Conservation (phyloP, 2,113 vertebrate species). For the Ammodramus savannarum region DNA sequence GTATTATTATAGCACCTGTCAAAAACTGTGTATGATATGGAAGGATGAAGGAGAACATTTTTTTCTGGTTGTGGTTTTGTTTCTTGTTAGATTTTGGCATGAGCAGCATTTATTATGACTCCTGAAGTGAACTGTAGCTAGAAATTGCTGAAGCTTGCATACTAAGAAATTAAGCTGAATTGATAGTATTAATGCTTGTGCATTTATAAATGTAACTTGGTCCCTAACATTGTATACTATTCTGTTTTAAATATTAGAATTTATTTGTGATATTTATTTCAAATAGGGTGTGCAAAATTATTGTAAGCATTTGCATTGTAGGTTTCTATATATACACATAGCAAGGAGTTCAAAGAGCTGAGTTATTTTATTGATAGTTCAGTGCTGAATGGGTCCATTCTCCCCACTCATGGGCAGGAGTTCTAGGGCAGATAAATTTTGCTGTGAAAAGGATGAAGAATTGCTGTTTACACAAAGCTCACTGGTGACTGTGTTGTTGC, state of each 20-base stretch:
- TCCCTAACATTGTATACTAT: background rate
- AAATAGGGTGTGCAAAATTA: background rate
- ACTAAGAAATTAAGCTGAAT: conserved; percentile 4
- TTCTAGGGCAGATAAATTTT: background rate
- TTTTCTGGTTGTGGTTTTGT: background rate
- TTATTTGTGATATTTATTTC: conserved; percentile 25
- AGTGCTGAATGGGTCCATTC: background rate
- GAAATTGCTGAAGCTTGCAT: conserved; percentile 14
- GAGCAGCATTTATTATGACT: conserved; percentile 21
- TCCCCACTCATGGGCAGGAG: background rate
- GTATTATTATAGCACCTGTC: background rate
- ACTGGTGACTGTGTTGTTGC: background rate
- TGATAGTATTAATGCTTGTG: background rate
- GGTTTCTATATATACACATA: background rate
- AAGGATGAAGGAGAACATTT: background rate
- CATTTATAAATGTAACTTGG: conserved; percentile 14
- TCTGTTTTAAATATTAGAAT: conserved; percentile 5
- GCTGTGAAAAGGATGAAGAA: background rate
- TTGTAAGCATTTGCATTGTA: background rate
- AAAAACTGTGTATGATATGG: background rate
- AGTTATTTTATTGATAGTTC: background rate
- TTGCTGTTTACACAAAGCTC: background rate
- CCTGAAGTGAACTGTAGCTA: conserved; percentile 16
- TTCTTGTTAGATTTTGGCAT: conserved; percentile 47
- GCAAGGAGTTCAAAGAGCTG: background rate